Base-by-base conservation (phyloP, 2,888 invertebrate species). In the Ophion slaviceki region DNA sequence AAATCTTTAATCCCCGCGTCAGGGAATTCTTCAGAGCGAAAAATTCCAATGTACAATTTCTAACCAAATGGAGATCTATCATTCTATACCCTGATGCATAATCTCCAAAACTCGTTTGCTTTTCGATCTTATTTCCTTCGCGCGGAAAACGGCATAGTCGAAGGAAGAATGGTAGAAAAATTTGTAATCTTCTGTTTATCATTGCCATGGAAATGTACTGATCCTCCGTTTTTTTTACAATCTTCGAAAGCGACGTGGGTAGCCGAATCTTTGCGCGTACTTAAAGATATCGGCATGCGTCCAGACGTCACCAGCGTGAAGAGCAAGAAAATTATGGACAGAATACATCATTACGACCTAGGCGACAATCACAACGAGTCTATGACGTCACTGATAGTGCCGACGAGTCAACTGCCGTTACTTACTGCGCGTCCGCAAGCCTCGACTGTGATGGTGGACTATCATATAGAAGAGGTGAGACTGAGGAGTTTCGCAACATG, bases 401-500 rank as follows among this genome's bases (percentile, higher is more conserved):
- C 70, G 20, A 32, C 70, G 11, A 61, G 4, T n/a, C 45, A 47
- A n/a, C 61, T 11, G 28, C 28, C 62, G 45, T n/a, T 45, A 11
- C 47, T 32, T 36, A 8, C 6, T 17, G 17, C 47, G 62, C 59
- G 84, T 2, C 57, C 89, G 5, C 86, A 86, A 6, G 80, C 85
- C n/a, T 76, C 84, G 6, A n/a, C 83, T 17, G 36, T 6, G 36
- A 84, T 83, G 1, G 67, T 74, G 2, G 92, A 93, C 82, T 93
- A 93, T 87, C 92, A 90, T 28, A 91, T 91, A 67, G 96, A 97
- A 92, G 95, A 95, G 45, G 96, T 96, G 86, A 95, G 97, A 82
- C 93, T 96, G 59, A 95, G 95, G 89, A 96, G 97, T 7, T 97
- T 95, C 92, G 95, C 94, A 72, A 92, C 94, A 76, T 98, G 98